Base-by-base conservation (phyloP, 2,113 vertebrate species). In the Platysteira castanea region DNA sequence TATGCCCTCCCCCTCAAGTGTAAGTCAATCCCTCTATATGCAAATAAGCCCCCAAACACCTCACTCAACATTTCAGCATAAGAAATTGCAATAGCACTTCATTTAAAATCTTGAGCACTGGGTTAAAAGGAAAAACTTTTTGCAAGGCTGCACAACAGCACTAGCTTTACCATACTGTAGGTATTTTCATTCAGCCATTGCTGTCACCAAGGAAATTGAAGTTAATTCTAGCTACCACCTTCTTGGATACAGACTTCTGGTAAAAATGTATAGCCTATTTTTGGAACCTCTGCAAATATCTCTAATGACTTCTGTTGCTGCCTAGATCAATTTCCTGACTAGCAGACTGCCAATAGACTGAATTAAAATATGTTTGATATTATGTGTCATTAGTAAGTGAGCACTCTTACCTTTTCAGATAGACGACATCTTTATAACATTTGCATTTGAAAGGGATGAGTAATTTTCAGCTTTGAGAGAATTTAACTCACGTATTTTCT, bases 371-470 rank as follows among this genome's bases (percentile, higher is more conserved):
- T 60, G 54, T 89, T 96, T 90, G 71, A 92, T 89, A 79, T 68
- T 95, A 91, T 63, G 28, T 92, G 94, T 77, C 89, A 95, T 91
- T 95, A 93, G 91, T 61, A 96, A 96, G 95, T 87, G 90, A 97
- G 75, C 81, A 88, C 59, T 95, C 96, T 96, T 97, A 97, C 87
- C 95, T 97, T 96, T 96, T 88, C 90, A 96, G 91, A 92, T 73
- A 91, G 88, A 89, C 95, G 91, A 96, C 57, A 90, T 84, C 90
- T 97, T 97, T 83, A 84, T 87, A 89, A 93, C 37, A 97, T 98
- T 98, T 98, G 96, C 97, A 98, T 98, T 98, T 98, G 97, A 98
- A 98, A 98, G 85, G 85, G 87, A 86, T 97, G 88, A 96, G 86
- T 95, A 95, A 97, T 97, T 97, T 97, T 95, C 90, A 95, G 94